phyloP scores from a whole-genome alignment of 2,113 vertebrate genomes.

The Scomber japonicus region DNA sequence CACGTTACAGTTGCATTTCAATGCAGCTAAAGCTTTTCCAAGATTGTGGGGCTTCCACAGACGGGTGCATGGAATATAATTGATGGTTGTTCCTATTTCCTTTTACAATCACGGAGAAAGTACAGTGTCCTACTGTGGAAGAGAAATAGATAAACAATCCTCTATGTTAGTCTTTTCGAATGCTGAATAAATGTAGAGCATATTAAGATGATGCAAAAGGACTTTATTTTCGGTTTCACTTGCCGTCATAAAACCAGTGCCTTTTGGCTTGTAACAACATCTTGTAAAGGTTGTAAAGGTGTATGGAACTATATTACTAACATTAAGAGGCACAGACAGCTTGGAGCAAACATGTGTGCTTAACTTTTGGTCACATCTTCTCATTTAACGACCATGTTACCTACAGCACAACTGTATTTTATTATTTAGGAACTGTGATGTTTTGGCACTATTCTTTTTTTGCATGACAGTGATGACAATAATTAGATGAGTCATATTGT shows the following conservation, averaged over 20 bases:
- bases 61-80: constrained; percentile 31
- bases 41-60: constrained; percentile 13
- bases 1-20: constrained; percentile 13
- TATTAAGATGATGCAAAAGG: background rate
- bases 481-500: constrained; percentile 66
- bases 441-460: constrained; percentile 21
- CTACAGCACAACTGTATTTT: background rate
- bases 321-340: background rate
- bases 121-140: constrained; percentile 16
- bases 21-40: background rate
- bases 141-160: constrained; percentile 23
- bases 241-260: background rate
- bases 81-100: constrained; percentile 22
- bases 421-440: constrained; percentile 3
- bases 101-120: background rate
- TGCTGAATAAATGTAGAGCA: constrained; percentile 30
- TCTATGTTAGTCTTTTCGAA: constrained; percentile 18
- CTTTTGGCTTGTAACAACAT: background rate
- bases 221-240: background rate
- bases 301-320: background rate
- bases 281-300: background rate
- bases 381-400: background rate
- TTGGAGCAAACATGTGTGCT: background rate
- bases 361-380: background rate
- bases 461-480: constrained; percentile 42